Base-by-base conservation (phyloP, 1,140 invertebrate species). In the Pogonomyrmex barbatus region DNA sequence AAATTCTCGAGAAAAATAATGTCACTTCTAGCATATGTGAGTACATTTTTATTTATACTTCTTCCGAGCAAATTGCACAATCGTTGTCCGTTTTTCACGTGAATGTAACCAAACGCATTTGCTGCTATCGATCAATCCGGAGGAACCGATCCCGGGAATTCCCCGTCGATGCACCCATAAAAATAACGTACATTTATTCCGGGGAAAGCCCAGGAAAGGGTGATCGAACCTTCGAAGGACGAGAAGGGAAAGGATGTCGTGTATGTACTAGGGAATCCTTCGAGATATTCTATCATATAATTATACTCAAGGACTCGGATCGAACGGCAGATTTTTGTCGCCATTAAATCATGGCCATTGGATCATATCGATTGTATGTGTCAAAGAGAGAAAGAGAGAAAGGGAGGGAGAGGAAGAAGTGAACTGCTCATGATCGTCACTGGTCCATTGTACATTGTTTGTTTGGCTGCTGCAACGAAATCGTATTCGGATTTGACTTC, bases 201-300 rank as follows among this genome's bases (percentile, higher is more conserved):
- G 5, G 24, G 47, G 36, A 50, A 78, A 78, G n/a, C 8, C 50
- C 6, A 52, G 30, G 0, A 1, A 33, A 70, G n/a, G 76, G 79
- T 90, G 63, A 85, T 42, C 62, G 88, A 90, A 89, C 86, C 45
- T 14, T 50, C 17, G 86, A 90, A 88, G 89, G 89, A 81, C 58
- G 58, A 12, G 42, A 82, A 76, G 33, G 56, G 36, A 30, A 42
- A 33, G 24, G 24, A 12, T 1, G 6, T 10, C 36, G 4, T 36
- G 3, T 24, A 71, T 45, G 33, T 10, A 3, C 6, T n/a, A 39
- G 67, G 60, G 4, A 50, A 14, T 70, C 14, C 52, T 45, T 58
- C 17, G 14, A 39, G 24, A 12, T 2, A 52, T 24, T 24, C 24
- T 24, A 24, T n/a, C 24, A 24, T 24, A 24, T 24, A 24, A 24